These are phyloP conservation scores for Centruroides sculpturatus DNA, from an alignment of 1,140 invertebrate species.

Conservation along the genomic window DNA sequence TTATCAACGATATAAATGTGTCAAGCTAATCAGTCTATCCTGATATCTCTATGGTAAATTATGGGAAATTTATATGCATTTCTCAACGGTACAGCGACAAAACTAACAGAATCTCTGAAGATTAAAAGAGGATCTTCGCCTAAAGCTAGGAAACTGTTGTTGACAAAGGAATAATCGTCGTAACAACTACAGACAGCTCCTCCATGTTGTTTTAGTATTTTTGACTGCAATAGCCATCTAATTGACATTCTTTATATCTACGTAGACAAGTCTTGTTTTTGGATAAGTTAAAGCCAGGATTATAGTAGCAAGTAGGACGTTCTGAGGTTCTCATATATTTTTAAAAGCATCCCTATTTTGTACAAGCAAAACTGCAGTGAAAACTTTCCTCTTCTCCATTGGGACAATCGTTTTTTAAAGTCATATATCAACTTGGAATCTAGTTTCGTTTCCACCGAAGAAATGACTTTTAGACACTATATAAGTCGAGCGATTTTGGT, in stretches of 20 bases:
- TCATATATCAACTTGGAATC: constrained; percentile 39
- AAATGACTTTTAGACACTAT: constrained; percentile 8
- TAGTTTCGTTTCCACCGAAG: constrained; percentile 38
- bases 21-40: constrained; percentile 39
- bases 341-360: constrained; percentile 29
- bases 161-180: constrained; percentile 52
- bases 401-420: constrained; percentile 40
- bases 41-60: constrained; percentile 22
- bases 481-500: background rate
- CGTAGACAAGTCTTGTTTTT: constrained; percentile 28
- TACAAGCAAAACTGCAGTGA: constrained; percentile 29
- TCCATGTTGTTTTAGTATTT: constrained; percentile 66
- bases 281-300: constrained; percentile 30
- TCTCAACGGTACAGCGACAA: constrained; percentile 10
- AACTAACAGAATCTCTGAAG: constrained; percentile 20
- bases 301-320: constrained; percentile 34
- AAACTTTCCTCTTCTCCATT: constrained; percentile 50
- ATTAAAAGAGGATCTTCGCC: constrained; percentile 32
- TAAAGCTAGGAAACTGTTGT: constrained; percentile 40
- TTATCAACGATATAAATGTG: constrained; percentile 40
- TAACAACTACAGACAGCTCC: constrained; percentile 66
- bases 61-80: constrained; percentile 1
- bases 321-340: constrained; percentile 31
- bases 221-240: constrained; percentile 53
- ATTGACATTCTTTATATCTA: constrained; percentile 21